Evolutionary conservation across 2,888 invertebrate genomes (phyloP).

Genomic region (Matsumyia berberina): DNA sequence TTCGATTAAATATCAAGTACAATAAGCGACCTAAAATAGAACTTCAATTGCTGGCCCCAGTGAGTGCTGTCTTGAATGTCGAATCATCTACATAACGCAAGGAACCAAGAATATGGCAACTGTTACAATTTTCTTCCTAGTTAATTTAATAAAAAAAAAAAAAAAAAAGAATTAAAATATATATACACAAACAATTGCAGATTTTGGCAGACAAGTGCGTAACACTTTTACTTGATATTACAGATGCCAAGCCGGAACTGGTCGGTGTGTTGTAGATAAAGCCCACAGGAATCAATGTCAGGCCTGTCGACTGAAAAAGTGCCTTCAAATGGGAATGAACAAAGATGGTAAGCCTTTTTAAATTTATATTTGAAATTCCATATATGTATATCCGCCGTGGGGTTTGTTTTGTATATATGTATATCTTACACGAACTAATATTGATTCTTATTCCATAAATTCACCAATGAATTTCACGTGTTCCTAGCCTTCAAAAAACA

Average conservation of each 20-base stretch:
- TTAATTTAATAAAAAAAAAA: slow-evolving; percentile 46
- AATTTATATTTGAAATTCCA: too few relatives aligned
- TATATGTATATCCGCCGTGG: too few relatives aligned
- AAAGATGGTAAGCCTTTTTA: slow-evolving; percentile 94
- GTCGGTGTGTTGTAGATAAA: slow-evolving; percentile 98
- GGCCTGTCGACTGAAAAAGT: slow-evolving; percentile 98
- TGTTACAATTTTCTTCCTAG: slow-evolving; percentile 67
- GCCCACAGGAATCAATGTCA: slow-evolving; percentile 99
- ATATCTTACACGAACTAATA: too few relatives aligned
- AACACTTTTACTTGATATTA: slow-evolving; percentile 71
- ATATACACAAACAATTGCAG: neutral
- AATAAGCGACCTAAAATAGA: slow-evolving; percentile 76
- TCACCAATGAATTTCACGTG: too few relatives aligned
- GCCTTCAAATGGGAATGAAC: slow-evolving; percentile 99
- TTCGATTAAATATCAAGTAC: slow-evolving; percentile 83
- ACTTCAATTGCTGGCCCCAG: slow-evolving; percentile 69
- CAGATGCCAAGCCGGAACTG: slow-evolving; percentile 99
- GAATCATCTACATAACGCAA: slow-evolving; percentile 37
- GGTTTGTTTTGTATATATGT: too few relatives aligned
- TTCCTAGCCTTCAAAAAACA: too few relatives aligned
- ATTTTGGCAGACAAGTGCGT: neutral
- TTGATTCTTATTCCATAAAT: too few relatives aligned
- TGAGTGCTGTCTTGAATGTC: slow-evolving; percentile 64
- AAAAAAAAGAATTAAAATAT: slow-evolving; percentile 44
- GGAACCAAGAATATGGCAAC: slow-evolving; percentile 60